phyloP scores from a whole-genome alignment of 2,113 vertebrate genomes.

The Casuarius casuarius region DNA sequence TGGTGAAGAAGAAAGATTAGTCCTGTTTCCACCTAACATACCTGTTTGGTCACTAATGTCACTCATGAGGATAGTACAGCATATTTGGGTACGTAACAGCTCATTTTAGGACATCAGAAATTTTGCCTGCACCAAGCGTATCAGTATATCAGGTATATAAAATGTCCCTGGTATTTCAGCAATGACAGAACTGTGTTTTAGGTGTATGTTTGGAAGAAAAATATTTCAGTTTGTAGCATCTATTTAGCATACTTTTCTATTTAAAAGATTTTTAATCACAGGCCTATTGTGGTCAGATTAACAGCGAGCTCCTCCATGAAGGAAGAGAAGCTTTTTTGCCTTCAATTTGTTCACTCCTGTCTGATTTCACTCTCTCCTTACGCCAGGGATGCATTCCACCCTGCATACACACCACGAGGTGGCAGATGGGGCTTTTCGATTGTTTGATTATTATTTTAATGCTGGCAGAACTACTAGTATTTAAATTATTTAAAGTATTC shows the following conservation, averaged over 20 bases:
- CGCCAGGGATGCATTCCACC: background rate
- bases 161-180: accelerated
- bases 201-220: background rate
- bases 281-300: background rate
- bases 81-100: no score
- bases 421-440: background rate
- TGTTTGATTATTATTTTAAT: background rate
- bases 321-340: background rate
- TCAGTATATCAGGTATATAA: accelerated
- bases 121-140: background rate
- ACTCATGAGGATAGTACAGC: background rate
- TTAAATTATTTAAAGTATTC: no score
- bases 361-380: background rate
- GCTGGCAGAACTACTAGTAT: background rate
- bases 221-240: no score
- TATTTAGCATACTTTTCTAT: background rate
- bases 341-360: no score
- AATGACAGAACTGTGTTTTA: accelerated
- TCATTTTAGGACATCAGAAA: background rate
- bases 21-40: background rate
- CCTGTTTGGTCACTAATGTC: background rate
- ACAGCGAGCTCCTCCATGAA: accelerated
- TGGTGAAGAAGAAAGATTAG: background rate
- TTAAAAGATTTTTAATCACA: background rate
- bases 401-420: no score